Base-by-base conservation (phyloP, 2,113 vertebrate genomes). In the Pristiophorus japonicus region DNA sequence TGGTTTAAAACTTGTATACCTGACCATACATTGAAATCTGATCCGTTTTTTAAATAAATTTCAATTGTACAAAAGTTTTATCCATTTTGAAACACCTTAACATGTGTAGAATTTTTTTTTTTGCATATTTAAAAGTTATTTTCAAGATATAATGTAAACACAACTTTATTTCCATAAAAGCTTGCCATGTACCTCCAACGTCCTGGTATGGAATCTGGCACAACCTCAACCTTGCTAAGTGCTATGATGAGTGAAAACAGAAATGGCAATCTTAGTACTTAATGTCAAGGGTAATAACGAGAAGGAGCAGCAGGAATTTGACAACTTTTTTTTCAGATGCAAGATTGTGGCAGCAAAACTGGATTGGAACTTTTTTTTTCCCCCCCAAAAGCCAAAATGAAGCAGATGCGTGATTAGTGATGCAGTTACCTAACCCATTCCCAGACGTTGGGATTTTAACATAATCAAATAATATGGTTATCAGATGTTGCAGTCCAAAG, bases 181-280 rank as follows among this genome's bases (percentile, higher is more conserved):
- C 24, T 22, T 51, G 84, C 42, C 42, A 38, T 65, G 59, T 38
- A 38, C n/a, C 7, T 92, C 88, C 55, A 92, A 38, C 34, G 14
- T 92, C 59, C 88, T 63, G 88, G 88, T 92, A 63, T 92, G 88
- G 88, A 92, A 92, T 38, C 65, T 92, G 88, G 88, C 88, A 65
- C 59, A 42, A 38, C 65, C 59, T 92, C 55, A 92, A 34, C 5
- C n/a, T 65, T 63, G 34, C 59, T 92, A 92, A 92, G 88, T 92
- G 62, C 59, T 63, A 1, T 1, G 88, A 92, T 92, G 88, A 92
- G 88, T 92, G 88, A 92, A 92, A 92, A 38, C 88, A 92, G 59
- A 63, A 92, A 65, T 65, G 59, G 88, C 88, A 92, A 92, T 59
- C 14, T 92, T 59, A 65, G 59, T 59, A 92, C 88, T 92, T 92